These are phyloP conservation scores for Melanotus villosus DNA, from an alignment of 2,888 invertebrate genomes.

Conservation along the genomic window DNA sequence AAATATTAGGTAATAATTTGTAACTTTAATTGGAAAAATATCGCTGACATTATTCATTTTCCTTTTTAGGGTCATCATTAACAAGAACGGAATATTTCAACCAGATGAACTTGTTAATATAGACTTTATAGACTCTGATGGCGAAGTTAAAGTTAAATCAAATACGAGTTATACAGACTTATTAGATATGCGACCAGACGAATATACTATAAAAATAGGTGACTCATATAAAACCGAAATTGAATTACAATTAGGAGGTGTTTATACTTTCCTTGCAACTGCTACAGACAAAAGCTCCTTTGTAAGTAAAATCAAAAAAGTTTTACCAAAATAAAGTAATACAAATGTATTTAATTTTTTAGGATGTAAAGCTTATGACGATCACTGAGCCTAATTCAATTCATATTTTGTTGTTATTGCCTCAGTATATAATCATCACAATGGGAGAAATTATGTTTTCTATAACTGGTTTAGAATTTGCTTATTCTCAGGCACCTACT, in stretches of 20 bases:
- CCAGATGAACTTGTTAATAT: no score
- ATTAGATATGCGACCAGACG: conserved; percentile 33
- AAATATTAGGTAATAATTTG: conserved; percentile 69
- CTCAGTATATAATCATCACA: conserved; percentile 94
- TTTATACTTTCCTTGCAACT: conserved; percentile 74
- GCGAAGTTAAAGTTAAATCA: neutral
- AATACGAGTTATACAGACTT: neutral
- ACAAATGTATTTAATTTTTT: neutral
- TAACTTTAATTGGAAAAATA: conserved; percentile 53
- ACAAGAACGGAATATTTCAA: no score
- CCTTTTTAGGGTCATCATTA: conserved; percentile 8
- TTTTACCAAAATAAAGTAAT: neutral
- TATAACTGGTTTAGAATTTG: conserved; percentile 95
- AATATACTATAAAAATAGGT: conserved; percentile 39
- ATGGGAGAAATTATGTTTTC: conserved; percentile 97
- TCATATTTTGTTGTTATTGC: conserved; percentile 88
- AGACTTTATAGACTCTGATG: neutral
- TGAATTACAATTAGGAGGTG: conserved; percentile 74
- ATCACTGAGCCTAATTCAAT: conserved; percentile 81
- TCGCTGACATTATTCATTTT: neutral
- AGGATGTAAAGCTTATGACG: neutral
- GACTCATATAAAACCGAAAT: conserved; percentile 47
- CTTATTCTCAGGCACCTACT: conserved; percentile 93
- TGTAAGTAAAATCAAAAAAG: conserved; percentile 59
- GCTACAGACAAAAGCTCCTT: conserved; percentile 62